Conservation (phyloP, 2,797 vertebrate genomes). For the Sebastes hopkinsi region DNA sequence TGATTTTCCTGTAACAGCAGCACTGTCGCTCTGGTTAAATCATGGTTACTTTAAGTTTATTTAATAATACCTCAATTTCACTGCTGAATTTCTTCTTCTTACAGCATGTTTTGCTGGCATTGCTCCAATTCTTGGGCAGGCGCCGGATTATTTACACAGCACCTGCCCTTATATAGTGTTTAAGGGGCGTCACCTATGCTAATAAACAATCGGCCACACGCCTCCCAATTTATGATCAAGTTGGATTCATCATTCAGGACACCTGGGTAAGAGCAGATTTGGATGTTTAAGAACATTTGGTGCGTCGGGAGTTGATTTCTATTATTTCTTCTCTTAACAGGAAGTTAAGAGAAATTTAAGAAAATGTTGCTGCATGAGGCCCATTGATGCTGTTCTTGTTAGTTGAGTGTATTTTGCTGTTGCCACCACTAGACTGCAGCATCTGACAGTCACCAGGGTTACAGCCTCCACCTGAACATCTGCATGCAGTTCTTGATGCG, state of each 20-base stretch:
- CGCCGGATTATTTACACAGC: background rate
- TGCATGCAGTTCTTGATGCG: background rate
- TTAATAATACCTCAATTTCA: background rate
- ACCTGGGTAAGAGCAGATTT: background rate
- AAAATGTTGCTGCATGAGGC: background rate
- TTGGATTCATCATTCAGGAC: background rate
- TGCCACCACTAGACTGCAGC: conserved; percentile 48
- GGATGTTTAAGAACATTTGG: background rate
- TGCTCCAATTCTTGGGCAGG: no score
- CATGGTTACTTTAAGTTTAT: background rate
- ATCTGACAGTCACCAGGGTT: background rate
- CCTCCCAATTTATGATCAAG: no score
- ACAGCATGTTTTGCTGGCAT: background rate
- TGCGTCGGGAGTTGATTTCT: background rate
- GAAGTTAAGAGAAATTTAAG: background rate
- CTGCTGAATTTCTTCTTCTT: background rate
- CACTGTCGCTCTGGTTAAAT: no score
- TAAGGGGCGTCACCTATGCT: no score
- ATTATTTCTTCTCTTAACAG: no score
- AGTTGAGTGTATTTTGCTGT: conserved; percentile 2
- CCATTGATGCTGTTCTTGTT: background rate
- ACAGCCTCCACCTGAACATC: background rate
- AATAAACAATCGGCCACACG: no score
- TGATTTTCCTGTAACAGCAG: no score
- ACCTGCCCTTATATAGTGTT: background rate